A percentile compares a stretch with the other conserved stretches of the same genome.
Conservation (phyloP, 1,140 invertebrate species). For the Sinonovacula constricta region DNA sequence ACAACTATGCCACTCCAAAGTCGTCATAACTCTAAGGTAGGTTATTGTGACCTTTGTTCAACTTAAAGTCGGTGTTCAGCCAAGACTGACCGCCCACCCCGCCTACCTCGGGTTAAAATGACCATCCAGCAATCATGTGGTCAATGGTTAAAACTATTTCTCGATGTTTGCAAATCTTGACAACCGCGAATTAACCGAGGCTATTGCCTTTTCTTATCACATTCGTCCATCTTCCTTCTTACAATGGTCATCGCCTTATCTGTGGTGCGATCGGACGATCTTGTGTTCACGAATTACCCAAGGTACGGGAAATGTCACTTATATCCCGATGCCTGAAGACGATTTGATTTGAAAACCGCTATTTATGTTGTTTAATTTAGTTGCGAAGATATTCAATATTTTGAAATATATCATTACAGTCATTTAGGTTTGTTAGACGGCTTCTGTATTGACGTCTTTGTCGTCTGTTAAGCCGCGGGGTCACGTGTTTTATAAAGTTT, state of each 20-base stretch:
- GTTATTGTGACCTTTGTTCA: no score
- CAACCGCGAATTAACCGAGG: constrained; percentile 19
- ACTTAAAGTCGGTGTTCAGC: no score
- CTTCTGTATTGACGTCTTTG: no score
- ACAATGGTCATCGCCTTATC: constrained; percentile 32
- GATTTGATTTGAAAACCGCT: background rate
- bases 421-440: no score
- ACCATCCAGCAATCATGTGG: no score
- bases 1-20: no score
- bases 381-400: constrained; percentile 5
- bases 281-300: constrained; percentile 11
- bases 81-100: no score
- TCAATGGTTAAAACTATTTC: constrained; percentile 8
- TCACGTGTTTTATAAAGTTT: no score
- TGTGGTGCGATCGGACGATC: constrained; percentile 34
- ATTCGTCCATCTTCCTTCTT: constrained; percentile 12
- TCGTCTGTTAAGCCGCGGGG: no score
- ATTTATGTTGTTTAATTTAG: constrained; percentile 26
- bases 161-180: constrained; percentile 13
- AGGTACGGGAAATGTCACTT: constrained; percentile 28
- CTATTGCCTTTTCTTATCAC: constrained; percentile 20
- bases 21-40: no score
- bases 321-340: constrained; percentile 10
- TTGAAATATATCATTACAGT: constrained; percentile 5
- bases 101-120: no score